Evolutionary conservation across 2,888 invertebrate species (phyloP), one percentile per base, ranked within the genome.

Genomic region (Molorchus minor): DNA sequence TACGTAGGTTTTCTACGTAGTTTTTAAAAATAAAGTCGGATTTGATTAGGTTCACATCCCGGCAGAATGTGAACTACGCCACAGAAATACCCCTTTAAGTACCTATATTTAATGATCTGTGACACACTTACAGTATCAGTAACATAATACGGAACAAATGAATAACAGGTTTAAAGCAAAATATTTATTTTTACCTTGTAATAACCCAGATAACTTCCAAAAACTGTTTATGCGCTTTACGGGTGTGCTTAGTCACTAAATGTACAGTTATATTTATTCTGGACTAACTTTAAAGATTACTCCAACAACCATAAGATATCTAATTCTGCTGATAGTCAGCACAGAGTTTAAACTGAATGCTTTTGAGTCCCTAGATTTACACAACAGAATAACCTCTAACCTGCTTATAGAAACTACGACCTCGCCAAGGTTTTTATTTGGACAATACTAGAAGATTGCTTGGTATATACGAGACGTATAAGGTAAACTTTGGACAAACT

Each of bases 371-470:
- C 21, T 17, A 15, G 15, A 43, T 43, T 43, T 43, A 43, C 17
- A 25, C 43, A 19, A 43, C 43, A n/a, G 25, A 43, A 41, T 19
- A 41, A 43, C 20, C 20, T 43, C n/a, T 43, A 43, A 25, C 43
- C 43, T 43, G 13, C 43, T 21, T 25, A 43, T 3, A n/a, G n/a
- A 12, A 20, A 43, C 43, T 43, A 43, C 43, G 43, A 13, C 43
- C 12, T 36, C 15, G 25, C 21, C 25, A 43, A 43, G 43, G 20
- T 43, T 43, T 43, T 21, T 13, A 21, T 43, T 13, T 20, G 12
- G 25, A 20, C 20, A 43, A 5, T 8, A 12, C 25, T 43, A 33
- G 43, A 43, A 25, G 25, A 21, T 43, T 17, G 5, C 13, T 43
- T 19, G 20, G 41, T 8, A 8, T 41, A n/a, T 33, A 33, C 10